A percentile compares a stretch with the other conserved stretches of the same genome.
Evolutionary conservation across 2,113 vertebrate species (phyloP).

Genomic region (Pterocles gutturalis): DNA sequence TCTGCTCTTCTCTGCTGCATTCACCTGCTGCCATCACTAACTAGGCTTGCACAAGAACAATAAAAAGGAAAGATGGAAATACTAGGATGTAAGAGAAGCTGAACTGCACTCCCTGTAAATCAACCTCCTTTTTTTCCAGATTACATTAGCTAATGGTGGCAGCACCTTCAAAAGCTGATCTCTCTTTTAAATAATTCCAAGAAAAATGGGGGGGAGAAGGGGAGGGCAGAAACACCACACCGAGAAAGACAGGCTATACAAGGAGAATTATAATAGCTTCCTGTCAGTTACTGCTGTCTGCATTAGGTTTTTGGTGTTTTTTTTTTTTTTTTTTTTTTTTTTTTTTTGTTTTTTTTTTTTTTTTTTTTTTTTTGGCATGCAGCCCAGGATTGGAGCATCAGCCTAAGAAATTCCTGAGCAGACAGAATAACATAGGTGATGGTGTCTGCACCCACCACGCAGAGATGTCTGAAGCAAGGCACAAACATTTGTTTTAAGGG

Average conservation of each 20-base stretch:
- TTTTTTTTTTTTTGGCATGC: not conserved
- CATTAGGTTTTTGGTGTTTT: not conserved
- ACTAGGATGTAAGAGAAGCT: not conserved
- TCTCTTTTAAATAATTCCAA: slow-evolving; percentile 32
- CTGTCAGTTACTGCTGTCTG: slow-evolving; percentile 2
- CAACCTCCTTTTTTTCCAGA: not conserved
- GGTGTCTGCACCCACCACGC: not conserved
- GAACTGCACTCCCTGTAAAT: not conserved
- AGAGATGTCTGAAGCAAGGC: not conserved
- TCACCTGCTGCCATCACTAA: not conserved
- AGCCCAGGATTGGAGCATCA: not conserved
- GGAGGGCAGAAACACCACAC: not conserved
- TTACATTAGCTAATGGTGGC: slow-evolving; percentile 55
- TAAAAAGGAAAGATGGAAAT: not conserved
- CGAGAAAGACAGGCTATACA: not conserved
- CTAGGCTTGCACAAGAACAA: not conserved
- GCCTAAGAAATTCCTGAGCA: not conserved
- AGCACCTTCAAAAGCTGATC: slow-evolving; percentile 36
- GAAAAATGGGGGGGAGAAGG: not conserved
- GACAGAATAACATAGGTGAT: not conserved
- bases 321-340: not conserved
- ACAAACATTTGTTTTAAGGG: not conserved
- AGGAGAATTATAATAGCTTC: slow-evolving; percentile 47
- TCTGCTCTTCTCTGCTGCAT: not conserved
- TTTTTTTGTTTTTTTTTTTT: not conserved